Base-by-base conservation (phyloP, 2,113 vertebrate genomes). In the Thamnaconus septentrionalis region DNA sequence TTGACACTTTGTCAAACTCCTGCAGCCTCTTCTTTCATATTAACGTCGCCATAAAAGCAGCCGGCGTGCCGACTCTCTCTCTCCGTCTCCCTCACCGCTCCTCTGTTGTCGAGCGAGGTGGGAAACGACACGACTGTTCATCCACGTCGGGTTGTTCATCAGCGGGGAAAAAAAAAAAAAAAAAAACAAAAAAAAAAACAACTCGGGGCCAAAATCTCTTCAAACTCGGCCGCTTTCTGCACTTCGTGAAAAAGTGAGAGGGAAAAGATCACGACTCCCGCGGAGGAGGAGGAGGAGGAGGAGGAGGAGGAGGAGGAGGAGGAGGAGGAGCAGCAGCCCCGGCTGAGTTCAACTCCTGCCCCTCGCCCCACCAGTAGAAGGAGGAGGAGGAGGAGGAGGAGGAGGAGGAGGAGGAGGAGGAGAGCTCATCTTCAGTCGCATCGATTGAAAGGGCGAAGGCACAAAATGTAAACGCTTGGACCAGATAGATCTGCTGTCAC, bases 401-500 rank as follows among this genome's bases (percentile, higher is more conserved):
- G 18, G 18, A 31, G 18, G 18, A 31, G 18, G 18, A 31, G 18
- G 18, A 31, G 18, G 87, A 89, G 81, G 87, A 88, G 81, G 82
- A 63, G 81, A 80, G 76, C 84, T 87, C 85, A 88, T 87, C 88
- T 88, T 89, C 82, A 64, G 57, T 11, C 6, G 43, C 61, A 91
- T 92, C 56, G 90, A 92, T 92, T 66, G 47, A 4, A 31, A 4
- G 60, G 77, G 75, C 50, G 65, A 72, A 82, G 74, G 78, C 73
- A 69, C 75, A 69, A 88, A 82, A 89, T 79, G 80, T 76, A 80
- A 86, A 87, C 63, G 59, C 76, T 63, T 59, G 40, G 57, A 67
- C 66, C 85, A 89, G 88, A 92, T 88, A 85, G 81, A 91, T 90
- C 76, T 86, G 86, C 90, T 90, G 90, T 91, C 91, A 87, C 66